Evolutionary conservation across 2,888 invertebrate species (phyloP).

Genomic region (Brachypalpus laphriformis): DNA sequence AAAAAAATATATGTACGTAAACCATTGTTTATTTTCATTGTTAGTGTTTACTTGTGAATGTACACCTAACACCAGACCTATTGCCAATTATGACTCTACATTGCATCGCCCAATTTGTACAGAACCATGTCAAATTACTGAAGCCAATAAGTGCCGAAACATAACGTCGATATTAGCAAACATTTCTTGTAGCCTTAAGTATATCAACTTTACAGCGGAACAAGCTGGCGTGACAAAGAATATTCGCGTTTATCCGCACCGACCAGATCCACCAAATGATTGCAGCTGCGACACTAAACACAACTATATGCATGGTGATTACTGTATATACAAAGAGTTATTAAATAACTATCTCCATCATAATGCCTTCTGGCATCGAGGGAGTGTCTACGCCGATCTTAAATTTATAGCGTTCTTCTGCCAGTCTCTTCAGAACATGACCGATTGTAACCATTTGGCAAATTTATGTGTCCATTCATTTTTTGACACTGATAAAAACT

Average conservation of each 20-base stretch:
- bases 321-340: conserved; percentile 79
- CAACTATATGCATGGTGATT: conserved; percentile 79
- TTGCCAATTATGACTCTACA: conserved; percentile 78
- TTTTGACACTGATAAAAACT: conserved; percentile 83
- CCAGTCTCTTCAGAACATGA: conserved; percentile 81
- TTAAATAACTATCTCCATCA: conserved; percentile 79
- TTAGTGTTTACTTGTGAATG: conserved; percentile 84
- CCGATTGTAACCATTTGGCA: conserved; percentile 87
- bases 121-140: conserved; percentile 74
- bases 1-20: no score
- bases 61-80: conserved; percentile 75
- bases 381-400: conserved; percentile 77
- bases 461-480: conserved; percentile 87
- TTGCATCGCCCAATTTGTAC: conserved; percentile 78
- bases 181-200: conserved; percentile 77
- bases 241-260: conserved; percentile 70
- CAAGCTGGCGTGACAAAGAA: conserved; percentile 63
- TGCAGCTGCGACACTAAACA: conserved; percentile 79
- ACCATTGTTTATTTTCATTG: conserved; percentile 19
- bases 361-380: conserved; percentile 78
- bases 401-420: conserved; percentile 82
- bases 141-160: conserved; percentile 35
- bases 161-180: conserved; percentile 34
- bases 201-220: conserved; percentile 76
- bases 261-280: conserved; percentile 63